Evolutionary conservation across 2,888 invertebrate species (phyloP), one percentile per base, ranked within the genome.

Genomic region (Argyresthia goedartella): DNA sequence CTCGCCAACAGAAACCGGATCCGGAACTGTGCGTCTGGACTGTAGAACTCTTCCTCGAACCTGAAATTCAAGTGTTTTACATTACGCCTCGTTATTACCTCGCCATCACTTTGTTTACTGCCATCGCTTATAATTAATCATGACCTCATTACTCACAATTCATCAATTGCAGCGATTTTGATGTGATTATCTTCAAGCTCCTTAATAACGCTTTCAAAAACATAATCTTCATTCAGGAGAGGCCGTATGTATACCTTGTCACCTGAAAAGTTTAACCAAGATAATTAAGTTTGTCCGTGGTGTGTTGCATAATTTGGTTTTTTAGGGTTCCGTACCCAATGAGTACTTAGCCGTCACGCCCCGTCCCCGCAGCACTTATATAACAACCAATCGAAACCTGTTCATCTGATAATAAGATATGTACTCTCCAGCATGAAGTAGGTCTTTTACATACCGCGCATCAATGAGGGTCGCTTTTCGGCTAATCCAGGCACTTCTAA

Each of bases 401-500:
- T 25, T n/a, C n/a, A 25, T 25, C 25, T 25, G 25, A 25, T 25
- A 25, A 25, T 25, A 4, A 25, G 3, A 25, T 25, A 4, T 25
- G n/a, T n/a, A n/a, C n/a, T n/a, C n/a, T n/a, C n/a, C n/a, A 25
- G 25, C 25, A 25, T 25, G 25, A 2, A 25, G 25, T 25, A 2
- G 25, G 6, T 25, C 25, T 8, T 3, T 39, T 39, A 50, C 13
- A 13, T 6, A 76, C 80, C 76, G 47, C 88, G 72, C 52, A 92
- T 64, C 2, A 93, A 69, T 0, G 92, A 92, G 0, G 92, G 92
- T 4, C 92, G 76, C 55, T 91, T 91, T 60, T 93, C 92, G 4
- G 90, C 89, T 52, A 92, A 71, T 0, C 92, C 92, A 8, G 90
- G 90, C 0, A 92, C 91, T 55, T 77, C 74, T 42, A 92, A 71